phyloP scores from a whole-genome alignment of 2,888 invertebrate genomes.

The Hirudinaria manillensis region DNA sequence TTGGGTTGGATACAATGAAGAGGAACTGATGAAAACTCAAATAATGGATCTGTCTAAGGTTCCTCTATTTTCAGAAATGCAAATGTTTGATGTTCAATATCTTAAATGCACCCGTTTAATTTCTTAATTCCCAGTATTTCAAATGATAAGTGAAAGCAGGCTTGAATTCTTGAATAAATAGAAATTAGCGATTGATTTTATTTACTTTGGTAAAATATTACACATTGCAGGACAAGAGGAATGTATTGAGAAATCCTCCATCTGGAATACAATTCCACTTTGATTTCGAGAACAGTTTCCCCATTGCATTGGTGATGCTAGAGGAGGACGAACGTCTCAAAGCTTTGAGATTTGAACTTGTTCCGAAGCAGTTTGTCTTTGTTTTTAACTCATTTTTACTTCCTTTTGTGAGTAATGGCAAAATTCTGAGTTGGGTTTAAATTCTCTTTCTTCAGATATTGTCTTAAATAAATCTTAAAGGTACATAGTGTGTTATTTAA shows the following conservation, averaged over 20 bases:
- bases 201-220: too few relatives aligned
- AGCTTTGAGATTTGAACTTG: constrained; percentile 97
- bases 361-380: constrained; percentile 88
- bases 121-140: too few relatives aligned
- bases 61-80: not conserved
- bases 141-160: too few relatives aligned
- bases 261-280: constrained; percentile 86
- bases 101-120: too few relatives aligned
- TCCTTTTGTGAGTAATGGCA: too few relatives aligned
- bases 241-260: constrained; percentile 86
- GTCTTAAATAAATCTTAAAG: too few relatives aligned
- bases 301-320: constrained; percentile 87
- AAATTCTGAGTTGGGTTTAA: too few relatives aligned
- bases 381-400: not conserved
- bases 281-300: constrained; percentile 85
- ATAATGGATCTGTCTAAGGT: constrained; percentile 83
- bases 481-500: too few relatives aligned
- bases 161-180: too few relatives aligned
- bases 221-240: constrained; percentile 75
- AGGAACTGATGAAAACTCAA: constrained; percentile 86
- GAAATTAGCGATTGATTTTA: too few relatives aligned
- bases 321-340: constrained; percentile 90
- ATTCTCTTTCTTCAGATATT: too few relatives aligned
- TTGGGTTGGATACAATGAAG: constrained; percentile 92
- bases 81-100: too few relatives aligned